Base-by-base conservation (phyloP, 2,797 vertebrate species). In the Alectoris magna region DNA sequence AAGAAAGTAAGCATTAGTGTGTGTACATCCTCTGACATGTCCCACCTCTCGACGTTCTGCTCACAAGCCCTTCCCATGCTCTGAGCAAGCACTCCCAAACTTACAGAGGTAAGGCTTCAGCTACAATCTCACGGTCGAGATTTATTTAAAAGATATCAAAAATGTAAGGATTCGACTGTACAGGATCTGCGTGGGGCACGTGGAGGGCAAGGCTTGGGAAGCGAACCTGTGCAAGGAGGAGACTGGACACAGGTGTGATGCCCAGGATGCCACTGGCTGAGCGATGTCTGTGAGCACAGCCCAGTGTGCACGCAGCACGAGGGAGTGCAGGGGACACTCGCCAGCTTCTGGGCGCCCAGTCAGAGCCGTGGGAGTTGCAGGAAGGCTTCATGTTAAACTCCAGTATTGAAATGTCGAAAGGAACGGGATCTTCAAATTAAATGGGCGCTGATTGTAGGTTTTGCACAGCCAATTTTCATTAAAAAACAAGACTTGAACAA, bases 51-150 rank as follows among this genome's bases (percentile, higher is more conserved):
- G 64, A 15, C 0, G 0, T 46, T 93, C 91, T 82, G 77, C 71
- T 91, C 69, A 60, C 84, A 82, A 87, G 93, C 84, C 95, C 76
- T 39, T 85, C 72, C 91, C 44, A 41, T 60, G 23, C 70, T 89
- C 91, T 46, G 82, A 88, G 92, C 79, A 94, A 94, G 91, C 84
- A 87, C 91, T 95, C 90, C 84, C 70, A 36, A 81, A 67, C 51
- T 72, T n/a, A 56, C 58, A 89, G 67, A 72, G 88, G 84, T 91
- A 88, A 94, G 91, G 92, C 85, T 95, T 92, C 93, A 93, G 93
- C 91, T 88, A 67, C 51, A 93, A 94, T 81, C 94, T 92, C 84
- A 63, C 3, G n/a, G 22, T 10, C 44, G 79, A 93, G 82, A 78
- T 43, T 63, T 66, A 9, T 58, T 69, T n/a, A 53, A 64, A 18